Evolutionary conservation across 2,797 vertebrate species (phyloP), one percentile per base, ranked within the genome.

Genomic region (Aulostomus chinensis): DNA sequence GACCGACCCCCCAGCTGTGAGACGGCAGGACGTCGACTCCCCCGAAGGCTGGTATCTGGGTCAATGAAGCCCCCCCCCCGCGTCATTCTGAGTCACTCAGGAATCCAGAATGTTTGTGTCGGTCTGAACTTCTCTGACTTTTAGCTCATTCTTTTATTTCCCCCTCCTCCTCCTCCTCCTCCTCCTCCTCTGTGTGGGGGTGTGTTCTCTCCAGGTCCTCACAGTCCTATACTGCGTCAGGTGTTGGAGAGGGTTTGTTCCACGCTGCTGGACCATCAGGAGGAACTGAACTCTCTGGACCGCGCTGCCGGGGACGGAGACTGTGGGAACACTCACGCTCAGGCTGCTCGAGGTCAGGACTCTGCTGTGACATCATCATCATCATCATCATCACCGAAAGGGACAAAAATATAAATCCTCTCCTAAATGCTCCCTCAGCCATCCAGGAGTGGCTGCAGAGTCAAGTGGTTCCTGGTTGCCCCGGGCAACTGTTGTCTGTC

Each of bases 271-370:
- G 74, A 67, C 1, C 78, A 86, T 17, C 91, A 93, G 80, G 94
- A 96, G 0, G 80, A 89, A 16, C 94, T 99, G 2, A 96, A 99
- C 8, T 87, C 92, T 4, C 80, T 99, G 84, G 97, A 98, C 61
- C 91, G 96, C 0, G 93, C 91, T 0, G 86, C 94, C 0, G 97
- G 97, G 0, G 97, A 99, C 0, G 97, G 96, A 13, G 97, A 99
- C 59, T 98, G 95, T 0, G 96, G 97, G 2, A 94, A 86, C 87
- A 99, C 96, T 0, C 96, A 98, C 0, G 89, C 93, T 6, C 86
- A 87, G 5, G 94, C 93, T 0, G 95, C 95, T 28, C 81, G 40
- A 80, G 95, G 96, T 97, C 13, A 47, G 7, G 52, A 33, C 2
- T 4, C 4, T 11, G 9, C 21, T n/a, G n/a, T n/a, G n/a, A n/a